Conservation (phyloP, 2,113 vertebrate genomes). For the Gadus macrocephalus region DNA sequence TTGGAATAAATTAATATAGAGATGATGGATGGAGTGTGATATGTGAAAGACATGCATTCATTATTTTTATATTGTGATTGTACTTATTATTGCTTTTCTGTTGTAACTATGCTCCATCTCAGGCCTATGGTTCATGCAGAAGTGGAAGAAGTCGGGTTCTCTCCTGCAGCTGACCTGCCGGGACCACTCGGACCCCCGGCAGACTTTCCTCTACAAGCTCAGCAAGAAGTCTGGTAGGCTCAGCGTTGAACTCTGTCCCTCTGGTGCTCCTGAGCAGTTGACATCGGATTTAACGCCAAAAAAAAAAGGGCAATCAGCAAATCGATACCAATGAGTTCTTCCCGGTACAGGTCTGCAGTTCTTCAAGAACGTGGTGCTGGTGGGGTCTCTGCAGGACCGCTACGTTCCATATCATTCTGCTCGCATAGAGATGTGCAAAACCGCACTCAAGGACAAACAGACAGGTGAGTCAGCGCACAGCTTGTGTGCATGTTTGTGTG, state of each 20-base stretch:
- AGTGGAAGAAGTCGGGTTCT: constrained; percentile 98
- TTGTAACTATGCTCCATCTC: background rate
- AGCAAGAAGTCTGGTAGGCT: constrained; percentile 95
- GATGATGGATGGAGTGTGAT: too few relatives aligned
- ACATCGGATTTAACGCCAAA: too few relatives aligned
- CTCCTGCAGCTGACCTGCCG: constrained; percentile 92
- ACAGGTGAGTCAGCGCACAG: constrained; percentile 77
- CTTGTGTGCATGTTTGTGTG: background rate
- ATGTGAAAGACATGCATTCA: too few relatives aligned
- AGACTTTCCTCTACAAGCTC: constrained; percentile 97
- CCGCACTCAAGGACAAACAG: constrained; percentile 97
- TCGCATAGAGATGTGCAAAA: constrained; percentile 99
- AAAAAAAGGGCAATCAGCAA: background rate
- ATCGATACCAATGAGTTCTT: background rate
- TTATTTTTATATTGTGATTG: too few relatives aligned
- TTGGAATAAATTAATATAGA: too few relatives aligned
- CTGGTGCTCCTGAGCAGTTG: background rate
- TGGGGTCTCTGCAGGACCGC: constrained; percentile 95
- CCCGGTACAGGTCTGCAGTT: constrained; percentile 84
- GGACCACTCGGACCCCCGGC: constrained; percentile 95
- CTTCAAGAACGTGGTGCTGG: constrained; percentile 95
- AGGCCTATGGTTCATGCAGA: constrained; percentile 99
- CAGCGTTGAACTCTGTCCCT: background rate
- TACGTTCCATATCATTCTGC: constrained; percentile 98
- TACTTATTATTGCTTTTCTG: too few relatives aligned